Base-by-base conservation (phyloP, 2,113 vertebrate species). In the Ochotona curzoniae region DNA sequence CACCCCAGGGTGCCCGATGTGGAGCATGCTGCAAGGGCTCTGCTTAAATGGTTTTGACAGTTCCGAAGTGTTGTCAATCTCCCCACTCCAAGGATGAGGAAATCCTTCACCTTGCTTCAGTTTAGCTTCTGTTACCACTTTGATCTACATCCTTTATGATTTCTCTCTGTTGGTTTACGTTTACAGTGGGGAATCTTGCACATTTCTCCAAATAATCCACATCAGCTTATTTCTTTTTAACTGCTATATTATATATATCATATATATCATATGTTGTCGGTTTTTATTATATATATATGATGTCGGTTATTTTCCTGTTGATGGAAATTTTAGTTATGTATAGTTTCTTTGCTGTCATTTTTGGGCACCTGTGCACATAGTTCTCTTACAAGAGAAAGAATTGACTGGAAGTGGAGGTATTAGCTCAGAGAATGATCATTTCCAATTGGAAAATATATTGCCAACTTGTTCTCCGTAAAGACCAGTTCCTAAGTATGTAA, bases 81-180 rank as follows among this genome's bases (percentile, higher is more conserved):
- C 38, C 38, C 38, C 38, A 44, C 38, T 44, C 38, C 38, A 44
- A 44, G 38, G 38, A 44, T 44, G 38, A 44, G 38, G 38, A 44
- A 44, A 44, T 44, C 38, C 38, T 44, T 35, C 51, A 35, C 63
- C 32, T 32, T 32, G 4, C 10, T 49, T 66, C 83, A 32, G 49
- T 3, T 3, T 67, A 35, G 51, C 44, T 38, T 74, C 87, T 35
- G 47, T 73, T 51, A 13, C 1, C 17, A 8, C 0, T 66, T 61
- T 74, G 35, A 8, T 51, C 32, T 30, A 9, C 30, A 12, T 7
- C 66, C 71, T 70, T 71, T 38, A 26, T 35, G n/a, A 18, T 35
- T 35, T 4, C 12, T 15, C 70, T 71, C 73, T 23, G 1, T 35
- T 35, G 1, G 0, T 38, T 6, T 26, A 21, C 0, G 1, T 51